Evolutionary conservation across 64 coral and sea anemone genomes (phyloP), one percentile per base, ranked within the genome.

Genomic region (Platygyra sinensis): DNA sequence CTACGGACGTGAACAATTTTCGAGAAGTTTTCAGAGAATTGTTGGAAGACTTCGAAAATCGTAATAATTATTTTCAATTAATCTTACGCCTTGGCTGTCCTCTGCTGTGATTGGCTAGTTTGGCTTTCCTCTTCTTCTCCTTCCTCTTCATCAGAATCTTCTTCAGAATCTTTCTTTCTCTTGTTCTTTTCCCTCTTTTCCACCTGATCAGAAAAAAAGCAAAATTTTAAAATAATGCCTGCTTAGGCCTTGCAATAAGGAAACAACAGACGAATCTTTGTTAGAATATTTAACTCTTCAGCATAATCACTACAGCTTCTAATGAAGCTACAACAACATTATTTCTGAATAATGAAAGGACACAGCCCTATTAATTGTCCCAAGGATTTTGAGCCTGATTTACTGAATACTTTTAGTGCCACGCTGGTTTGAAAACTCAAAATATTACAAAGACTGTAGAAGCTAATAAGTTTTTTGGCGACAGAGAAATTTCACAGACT

Each of bases 131-230:
- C 85, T 17, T 79, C 86, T 16, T 88, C 87, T 25, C 90, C 93
- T 8, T 69, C 65, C 11, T 85, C 76, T 13, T 69, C 91, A 75
- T 84, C 88, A 10, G 87, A 87, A 13, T 98, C 96, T 1, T 76
- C 81, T 42, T 94, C 91, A 33, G 93, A 77, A 2, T 88, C 87
- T 29, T 90, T 91, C 57, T 93, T 93, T 65, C 88, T 59, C 19
- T 98, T 95, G 11, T 85, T 91, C 79, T 92, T 89, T 42, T 86
- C 92, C 57, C 88, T 94, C 29, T 92, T 94, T 73, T 94, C 95
- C 72, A 98, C 95, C 95, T 98, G 74, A 30, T 22, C 3, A 86
- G 22, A 80, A 18, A 82, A 39, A 33, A n/a, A 49, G 22, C 39
- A 12, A 59, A 31, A 3, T 17, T 24, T 25, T 59, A 86, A 24